A percentile compares a stretch with the other conserved stretches of the same genome.
Conservation (phyloP, 23 tunicate species). For the Diplosoma virens region DNA sequence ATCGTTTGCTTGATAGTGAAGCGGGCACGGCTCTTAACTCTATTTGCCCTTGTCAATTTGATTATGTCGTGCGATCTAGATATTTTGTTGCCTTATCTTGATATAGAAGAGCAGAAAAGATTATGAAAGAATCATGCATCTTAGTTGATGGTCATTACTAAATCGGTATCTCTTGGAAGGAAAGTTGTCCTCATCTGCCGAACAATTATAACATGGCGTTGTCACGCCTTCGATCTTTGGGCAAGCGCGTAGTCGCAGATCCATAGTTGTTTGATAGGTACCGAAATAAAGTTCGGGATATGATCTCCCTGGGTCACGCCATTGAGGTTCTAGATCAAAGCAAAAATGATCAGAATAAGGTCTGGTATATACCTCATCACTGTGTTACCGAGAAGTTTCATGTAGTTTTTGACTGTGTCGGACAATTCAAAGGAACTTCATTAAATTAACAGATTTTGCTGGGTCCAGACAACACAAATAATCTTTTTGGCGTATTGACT, state of each 20-base stretch:
- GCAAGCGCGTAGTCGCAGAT: not conserved
- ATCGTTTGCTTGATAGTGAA: not conserved
- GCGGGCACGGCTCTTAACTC: not conserved
- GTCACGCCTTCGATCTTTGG: not conserved
- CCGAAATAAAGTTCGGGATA: conserved; percentile 1
- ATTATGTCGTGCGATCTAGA: conserved; percentile 11
- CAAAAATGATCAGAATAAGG: not conserved
- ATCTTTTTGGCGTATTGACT: not conserved
- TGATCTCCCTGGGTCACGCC: not conserved
- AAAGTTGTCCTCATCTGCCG: conserved; percentile 6
- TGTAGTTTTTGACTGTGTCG: conserved; percentile 16
- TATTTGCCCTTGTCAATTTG: conserved; percentile 6
- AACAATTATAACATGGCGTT: conserved; percentile 15
- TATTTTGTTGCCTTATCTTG: not conserved
- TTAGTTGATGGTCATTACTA: not conserved
- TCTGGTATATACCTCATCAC: conserved; percentile 13
- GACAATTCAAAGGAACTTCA: conserved; percentile 1
- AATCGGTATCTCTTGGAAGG: conserved; percentile 3
- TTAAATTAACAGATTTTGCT: not conserved
- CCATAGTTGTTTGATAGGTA: not conserved
- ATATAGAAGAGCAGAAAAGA: not conserved
- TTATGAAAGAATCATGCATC: not conserved
- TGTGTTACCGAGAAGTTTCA: not conserved
- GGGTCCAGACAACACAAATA: conserved; percentile 17
- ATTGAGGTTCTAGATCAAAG: not conserved